Conservation (phyloP, 2,888 invertebrate genomes). For the Trichacis sp. region DNA sequence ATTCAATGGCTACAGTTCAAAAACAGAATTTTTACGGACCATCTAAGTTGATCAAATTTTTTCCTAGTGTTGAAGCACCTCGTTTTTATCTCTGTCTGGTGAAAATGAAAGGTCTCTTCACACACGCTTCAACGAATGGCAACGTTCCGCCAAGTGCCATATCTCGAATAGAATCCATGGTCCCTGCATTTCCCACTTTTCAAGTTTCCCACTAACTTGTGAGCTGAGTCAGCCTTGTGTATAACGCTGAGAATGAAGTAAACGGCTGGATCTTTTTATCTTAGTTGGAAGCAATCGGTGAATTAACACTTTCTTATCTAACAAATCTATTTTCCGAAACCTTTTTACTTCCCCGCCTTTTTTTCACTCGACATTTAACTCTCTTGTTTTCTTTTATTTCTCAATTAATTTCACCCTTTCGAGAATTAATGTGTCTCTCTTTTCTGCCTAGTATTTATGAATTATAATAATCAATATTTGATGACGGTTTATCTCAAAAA, state of each 20-base stretch:
- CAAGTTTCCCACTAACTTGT: constrained; percentile 36
- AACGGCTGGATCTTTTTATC: constrained; percentile 38
- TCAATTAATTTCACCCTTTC: no score
- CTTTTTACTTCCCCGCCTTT: no score
- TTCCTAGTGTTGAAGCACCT: not conserved
- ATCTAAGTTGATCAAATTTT: constrained; percentile 32
- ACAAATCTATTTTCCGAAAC: no score
- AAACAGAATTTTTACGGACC: constrained; percentile 10
- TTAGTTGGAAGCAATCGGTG: constrained; percentile 48
- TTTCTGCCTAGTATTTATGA: no score
- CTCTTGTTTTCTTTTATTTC: no score
- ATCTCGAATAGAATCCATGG: constrained; percentile 39
- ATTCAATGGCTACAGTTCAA: not conserved
- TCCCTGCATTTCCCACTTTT: constrained; percentile 34
- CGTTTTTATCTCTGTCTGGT: constrained; percentile 18
- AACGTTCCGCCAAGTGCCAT: constrained; percentile 36
- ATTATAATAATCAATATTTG: no score
- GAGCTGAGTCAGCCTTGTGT: constrained; percentile 42
- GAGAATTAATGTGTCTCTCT: no score
- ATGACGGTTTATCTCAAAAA: no score
- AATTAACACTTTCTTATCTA: constrained; percentile 56
- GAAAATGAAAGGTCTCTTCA: constrained; percentile 35
- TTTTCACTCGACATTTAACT: no score
- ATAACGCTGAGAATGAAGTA: constrained; percentile 41
- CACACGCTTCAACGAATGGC: constrained; percentile 32